Percentiles rank a stretch among this genome's conserved stretches.
Evolutionary conservation across 2,113 vertebrate genomes (phyloP).

Genomic region (Cnemophilus loriae): DNA sequence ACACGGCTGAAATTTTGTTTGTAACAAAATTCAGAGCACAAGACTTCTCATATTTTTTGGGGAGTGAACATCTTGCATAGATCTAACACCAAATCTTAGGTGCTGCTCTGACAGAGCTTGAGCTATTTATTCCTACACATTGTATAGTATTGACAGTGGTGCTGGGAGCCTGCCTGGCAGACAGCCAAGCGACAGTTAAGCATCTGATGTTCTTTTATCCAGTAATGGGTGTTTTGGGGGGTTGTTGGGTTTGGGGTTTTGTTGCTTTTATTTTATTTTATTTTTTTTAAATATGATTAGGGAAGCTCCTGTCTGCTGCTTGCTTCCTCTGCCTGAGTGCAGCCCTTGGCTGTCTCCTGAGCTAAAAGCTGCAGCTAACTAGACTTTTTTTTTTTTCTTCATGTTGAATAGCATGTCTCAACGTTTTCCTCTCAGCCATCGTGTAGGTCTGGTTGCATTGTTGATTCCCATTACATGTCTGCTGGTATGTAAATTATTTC

Average conservation of each 20-base stretch:
- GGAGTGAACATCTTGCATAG: not conserved
- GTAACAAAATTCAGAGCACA: not conserved
- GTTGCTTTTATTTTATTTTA: not conserved
- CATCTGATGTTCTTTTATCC: conserved; percentile 31
- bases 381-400: not conserved
- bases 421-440: conserved; percentile 67
- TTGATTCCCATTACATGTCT: conserved; percentile 67
- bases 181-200: conserved; percentile 26
- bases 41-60: not conserved
- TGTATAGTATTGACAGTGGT: not conserved
- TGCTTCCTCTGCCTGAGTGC: conserved; percentile 54
- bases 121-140: not conserved
- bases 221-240: not conserved
- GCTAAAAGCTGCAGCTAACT: conserved; percentile 52
- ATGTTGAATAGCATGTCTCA: conserved; percentile 63
- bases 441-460: conserved; percentile 68
- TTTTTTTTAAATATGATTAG: not conserved
- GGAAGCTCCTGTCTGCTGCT: conserved; percentile 38
- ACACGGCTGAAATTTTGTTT: not conserved
- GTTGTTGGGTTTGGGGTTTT: not conserved
- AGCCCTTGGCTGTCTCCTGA: conserved; percentile 53
- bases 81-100: not conserved
- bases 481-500: conserved; percentile 71
- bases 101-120: not conserved
- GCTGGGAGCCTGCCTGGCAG: conserved; percentile 19